Base-by-base conservation (phyloP, 2,888 invertebrate species). In the Agonopterix heracliana region DNA sequence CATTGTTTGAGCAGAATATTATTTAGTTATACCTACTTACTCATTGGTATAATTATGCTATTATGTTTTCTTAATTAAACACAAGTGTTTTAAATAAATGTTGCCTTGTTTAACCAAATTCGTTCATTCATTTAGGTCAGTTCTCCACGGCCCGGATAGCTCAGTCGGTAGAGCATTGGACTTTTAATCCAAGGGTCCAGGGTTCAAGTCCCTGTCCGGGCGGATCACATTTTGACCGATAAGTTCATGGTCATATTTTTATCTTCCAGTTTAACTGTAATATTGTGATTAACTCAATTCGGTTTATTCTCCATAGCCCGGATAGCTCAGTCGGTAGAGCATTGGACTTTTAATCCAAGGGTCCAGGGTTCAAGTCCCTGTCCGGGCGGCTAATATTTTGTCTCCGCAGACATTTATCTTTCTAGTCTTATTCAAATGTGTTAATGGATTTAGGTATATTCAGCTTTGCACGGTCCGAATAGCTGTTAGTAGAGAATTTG, bases 311-410 rank as follows among this genome's bases (percentile, higher is more conserved):
- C 3, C 3, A 17, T 17, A 74, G 89, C 89, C 89, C 89, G 88
- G 88, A 88, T 89, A 88, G 89, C 89, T 88, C 88, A 89, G 88
- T 89, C 87, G 89, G 88, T 89, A 89, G 88, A 88, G 89, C 87
- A 87, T 88, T 86, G 87, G 87, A 86, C 87, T 87, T 86, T 85
- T 89, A 89, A 88, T 88, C 89, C 88, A 87, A 88, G 89, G 88
- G 88, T 89, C 88, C 87, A 88, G 88, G 88, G 89, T 89, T 89
- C 89, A 88, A 89, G 89, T 89, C 89, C 89, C 89, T 88, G 88
- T 88, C 87, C 86, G 89, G 87, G 87, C 86, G 88, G 60, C 3
- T 42, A 7, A 26, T 26, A 26, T 26, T 26, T 26, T 26, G 26
- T 26, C 26, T 26, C 7, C 3, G 17, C 4, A 17, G 17, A 17